Percentiles rank a stretch among this genome's conserved stretches.
These are phyloP conservation scores for Eupsilia transversa DNA, from an alignment of 2,888 invertebrate genomes.

Conservation along the genomic window DNA sequence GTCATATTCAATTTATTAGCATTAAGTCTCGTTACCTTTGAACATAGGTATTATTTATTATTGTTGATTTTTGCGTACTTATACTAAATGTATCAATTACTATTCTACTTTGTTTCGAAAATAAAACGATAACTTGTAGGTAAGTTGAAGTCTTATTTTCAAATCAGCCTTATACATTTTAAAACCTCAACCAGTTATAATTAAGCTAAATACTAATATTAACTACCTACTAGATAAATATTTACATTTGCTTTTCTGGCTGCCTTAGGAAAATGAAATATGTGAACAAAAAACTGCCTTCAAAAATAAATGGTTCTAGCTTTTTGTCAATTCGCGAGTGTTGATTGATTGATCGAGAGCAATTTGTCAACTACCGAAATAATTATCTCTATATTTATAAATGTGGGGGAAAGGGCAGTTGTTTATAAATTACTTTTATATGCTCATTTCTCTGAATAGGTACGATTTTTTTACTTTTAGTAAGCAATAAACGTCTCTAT, in stretches of 20 bases:
- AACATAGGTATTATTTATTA: slow-evolving; percentile 4
- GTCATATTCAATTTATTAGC: not conserved
- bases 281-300: not conserved
- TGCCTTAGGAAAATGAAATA: not conserved
- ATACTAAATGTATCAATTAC: not conserved
- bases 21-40: not conserved
- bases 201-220: not conserved
- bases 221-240: not conserved
- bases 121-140: slow-evolving; percentile 63
- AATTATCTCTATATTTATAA: not conserved
- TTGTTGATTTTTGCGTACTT: not conserved
- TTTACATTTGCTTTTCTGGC: slow-evolving; percentile 6
- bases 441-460: slow-evolving; percentile 2
- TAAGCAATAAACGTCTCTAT: too few relatives aligned
- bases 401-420: not conserved
- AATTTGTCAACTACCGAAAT: not conserved
- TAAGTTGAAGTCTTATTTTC: slow-evolving; percentile 64
- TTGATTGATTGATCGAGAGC: too few relatives aligned
- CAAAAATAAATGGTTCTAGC: not conserved
- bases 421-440: not conserved
- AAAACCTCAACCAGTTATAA: slow-evolving; percentile 24
- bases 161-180: slow-evolving; percentile 40
- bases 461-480: too few relatives aligned
- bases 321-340: not conserved
- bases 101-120: slow-evolving; percentile 56